These are phyloP conservation scores for Gymnoscopelus microlampas DNA, from an alignment of 2,797 vertebrate species.

Conservation along the genomic window DNA sequence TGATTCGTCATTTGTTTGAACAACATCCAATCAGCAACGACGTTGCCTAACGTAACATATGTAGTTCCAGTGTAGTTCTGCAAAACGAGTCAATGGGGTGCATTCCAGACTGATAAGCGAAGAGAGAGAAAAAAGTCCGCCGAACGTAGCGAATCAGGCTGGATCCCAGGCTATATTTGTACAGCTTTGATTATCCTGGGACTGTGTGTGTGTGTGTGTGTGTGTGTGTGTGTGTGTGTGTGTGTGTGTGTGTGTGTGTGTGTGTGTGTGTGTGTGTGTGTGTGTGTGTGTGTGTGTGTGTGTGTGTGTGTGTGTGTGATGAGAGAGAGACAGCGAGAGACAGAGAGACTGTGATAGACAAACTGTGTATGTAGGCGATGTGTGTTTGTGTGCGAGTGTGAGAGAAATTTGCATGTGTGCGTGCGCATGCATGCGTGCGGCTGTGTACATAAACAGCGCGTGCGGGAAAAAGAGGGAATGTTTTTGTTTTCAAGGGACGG, in stretches of 20 bases:
- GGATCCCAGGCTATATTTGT: too few relatives aligned
- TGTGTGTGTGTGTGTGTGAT: too few relatives aligned
- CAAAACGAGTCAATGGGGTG: too few relatives aligned
- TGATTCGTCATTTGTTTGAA: too few relatives aligned
- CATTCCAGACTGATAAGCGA: too few relatives aligned
- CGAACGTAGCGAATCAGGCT: too few relatives aligned
- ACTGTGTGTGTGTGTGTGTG: slow-evolving; percentile 15
- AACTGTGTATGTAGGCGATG: background rate
- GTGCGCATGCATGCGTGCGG: background rate
- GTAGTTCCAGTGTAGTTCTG: too few relatives aligned
- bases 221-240: background rate
- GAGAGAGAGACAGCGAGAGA: too few relatives aligned
- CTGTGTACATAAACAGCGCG: slow-evolving; percentile 10
- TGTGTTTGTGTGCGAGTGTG: background rate
- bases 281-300: slow-evolving; percentile 7
- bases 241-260: slow-evolving; percentile 26
- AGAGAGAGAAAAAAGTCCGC: too few relatives aligned
- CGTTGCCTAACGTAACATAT: too few relatives aligned
- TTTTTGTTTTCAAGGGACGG: slow-evolving; percentile 37
- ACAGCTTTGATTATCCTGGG: slow-evolving; percentile 30
- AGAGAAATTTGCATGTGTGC: background rate
- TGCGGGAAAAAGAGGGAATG: slow-evolving; percentile 12
- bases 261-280: slow-evolving; percentile 6
- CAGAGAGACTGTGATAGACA: too few relatives aligned
- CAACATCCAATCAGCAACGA: too few relatives aligned